A percentile compares a stretch with the other conserved stretches of the same genome.
Evolutionary conservation across 2,113 vertebrate species (phyloP).

Genomic region (Caranx melampygus): DNA sequence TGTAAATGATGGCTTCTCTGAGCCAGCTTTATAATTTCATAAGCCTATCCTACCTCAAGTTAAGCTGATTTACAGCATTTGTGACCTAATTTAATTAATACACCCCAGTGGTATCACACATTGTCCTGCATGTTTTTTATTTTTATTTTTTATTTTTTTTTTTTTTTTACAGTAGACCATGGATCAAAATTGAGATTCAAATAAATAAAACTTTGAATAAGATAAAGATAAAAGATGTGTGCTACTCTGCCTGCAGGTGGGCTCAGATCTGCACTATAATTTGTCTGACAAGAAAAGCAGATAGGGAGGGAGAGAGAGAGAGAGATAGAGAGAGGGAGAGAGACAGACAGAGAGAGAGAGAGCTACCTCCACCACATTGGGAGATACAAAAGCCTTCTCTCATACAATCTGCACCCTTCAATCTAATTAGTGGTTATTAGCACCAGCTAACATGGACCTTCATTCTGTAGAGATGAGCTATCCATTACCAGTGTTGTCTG

Average conservation of each 20-base stretch:
- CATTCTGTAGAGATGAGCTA: constrained; percentile 59
- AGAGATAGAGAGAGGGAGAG: constrained; percentile 35
- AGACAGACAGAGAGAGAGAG: constrained; percentile 36
- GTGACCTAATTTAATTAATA: constrained; percentile 31
- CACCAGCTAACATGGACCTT: constrained; percentile 44
- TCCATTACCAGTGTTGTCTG: constrained; percentile 16
- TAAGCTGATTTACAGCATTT: constrained; percentile 34
- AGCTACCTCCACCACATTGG: constrained; percentile 39
- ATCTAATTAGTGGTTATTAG: constrained; percentile 82
- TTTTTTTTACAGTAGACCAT: background rate
- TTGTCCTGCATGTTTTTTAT: background rate
- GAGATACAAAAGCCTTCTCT: constrained; percentile 56
- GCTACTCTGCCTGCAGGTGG: constrained; percentile 60
- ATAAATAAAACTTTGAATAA: background rate
- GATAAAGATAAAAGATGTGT: background rate
- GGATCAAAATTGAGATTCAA: background rate
- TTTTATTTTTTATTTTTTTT: no score
- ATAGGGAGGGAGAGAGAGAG: constrained; percentile 38
- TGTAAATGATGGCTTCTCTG: background rate
- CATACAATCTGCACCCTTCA: constrained; percentile 61
- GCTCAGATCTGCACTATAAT: constrained; percentile 68
- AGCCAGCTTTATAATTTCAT: background rate
- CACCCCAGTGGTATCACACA: background rate
- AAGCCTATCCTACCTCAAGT: constrained; percentile 20
- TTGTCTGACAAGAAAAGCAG: constrained; percentile 61